Percentiles rank a stretch among this genome's conserved stretches.
Conservation (phyloP, 2,113 vertebrate genomes). For the Brachyhypopomus gauderio region DNA sequence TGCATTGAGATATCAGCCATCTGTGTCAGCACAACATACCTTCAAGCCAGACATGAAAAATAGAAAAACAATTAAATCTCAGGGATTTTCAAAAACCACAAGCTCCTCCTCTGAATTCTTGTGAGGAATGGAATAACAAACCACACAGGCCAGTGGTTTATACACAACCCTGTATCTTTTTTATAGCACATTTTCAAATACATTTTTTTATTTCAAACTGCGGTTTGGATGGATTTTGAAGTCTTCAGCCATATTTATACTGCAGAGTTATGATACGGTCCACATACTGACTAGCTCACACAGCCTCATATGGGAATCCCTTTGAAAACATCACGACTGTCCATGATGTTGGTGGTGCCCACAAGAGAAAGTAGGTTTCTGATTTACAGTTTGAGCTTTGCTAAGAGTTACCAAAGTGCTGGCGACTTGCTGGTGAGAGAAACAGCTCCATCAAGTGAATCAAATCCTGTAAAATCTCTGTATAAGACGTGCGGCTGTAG, state of each 20-base stretch:
- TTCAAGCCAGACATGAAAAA: constrained; percentile 50
- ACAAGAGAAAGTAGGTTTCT: constrained; percentile 16
- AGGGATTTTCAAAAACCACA: constrained; percentile 58
- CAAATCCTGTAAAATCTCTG: too few species aligned
- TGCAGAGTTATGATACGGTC: constrained; percentile 65
- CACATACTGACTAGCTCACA: constrained; percentile 59
- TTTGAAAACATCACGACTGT: constrained; percentile 41
- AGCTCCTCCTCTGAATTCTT: constrained; percentile 58
- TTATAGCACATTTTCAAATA: constrained; percentile 67
- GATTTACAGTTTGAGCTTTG: constrained; percentile 3
- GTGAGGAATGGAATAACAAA: constrained; percentile 69
- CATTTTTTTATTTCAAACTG: constrained; percentile 58
- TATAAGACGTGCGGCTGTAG: background rate
- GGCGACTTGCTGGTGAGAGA: background rate
- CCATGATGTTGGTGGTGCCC: constrained; percentile 49
- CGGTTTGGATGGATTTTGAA: constrained; percentile 61
- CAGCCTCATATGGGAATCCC: constrained; percentile 50
- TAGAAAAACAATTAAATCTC: constrained; percentile 57
- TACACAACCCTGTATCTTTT: constrained; percentile 65
- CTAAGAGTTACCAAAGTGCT: background rate
- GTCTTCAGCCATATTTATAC: constrained; percentile 62
- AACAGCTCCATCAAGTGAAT: too few species aligned
- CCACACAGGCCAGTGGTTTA: constrained; percentile 70
- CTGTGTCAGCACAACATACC: constrained; percentile 53
- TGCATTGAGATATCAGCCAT: constrained; percentile 27